These are phyloP conservation scores for Propithecus coquereli DNA, from an alignment of 2,113 vertebrate species.

Conservation along the genomic window DNA sequence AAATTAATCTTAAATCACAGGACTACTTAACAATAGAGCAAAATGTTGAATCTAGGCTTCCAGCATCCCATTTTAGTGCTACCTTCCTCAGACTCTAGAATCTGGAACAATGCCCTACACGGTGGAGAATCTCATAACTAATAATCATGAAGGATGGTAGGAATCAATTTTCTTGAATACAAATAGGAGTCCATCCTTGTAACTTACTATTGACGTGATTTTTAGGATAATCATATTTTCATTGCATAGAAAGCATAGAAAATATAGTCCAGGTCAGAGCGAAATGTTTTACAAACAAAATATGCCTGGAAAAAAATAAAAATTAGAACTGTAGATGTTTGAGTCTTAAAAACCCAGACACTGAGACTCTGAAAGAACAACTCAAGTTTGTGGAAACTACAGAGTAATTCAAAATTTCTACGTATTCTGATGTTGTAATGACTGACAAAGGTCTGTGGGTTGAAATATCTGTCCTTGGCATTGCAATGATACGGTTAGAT, in stretches of 20 bases:
- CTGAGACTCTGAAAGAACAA: background rate
- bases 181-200: background rate
- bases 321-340: background rate
- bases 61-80: background rate
- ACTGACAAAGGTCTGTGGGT: background rate
- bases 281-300: conserved; percentile 35
- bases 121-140: background rate
- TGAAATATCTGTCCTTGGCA: background rate
- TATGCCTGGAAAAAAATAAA: background rate
- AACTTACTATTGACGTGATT: background rate
- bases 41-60: background rate
- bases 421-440: background rate
- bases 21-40: background rate
- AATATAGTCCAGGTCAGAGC: background rate
- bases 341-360: background rate
- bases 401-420: background rate
- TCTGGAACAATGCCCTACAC: background rate
- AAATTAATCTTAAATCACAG: background rate
- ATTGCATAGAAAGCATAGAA: background rate
- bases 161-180: background rate
- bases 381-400: background rate
- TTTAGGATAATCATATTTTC: conserved; percentile 13
- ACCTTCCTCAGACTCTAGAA: background rate
- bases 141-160: background rate
- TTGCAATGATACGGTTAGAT: background rate